Conservation (phyloP, 2,888 invertebrate genomes). For the Megalurothrips usitatus region DNA sequence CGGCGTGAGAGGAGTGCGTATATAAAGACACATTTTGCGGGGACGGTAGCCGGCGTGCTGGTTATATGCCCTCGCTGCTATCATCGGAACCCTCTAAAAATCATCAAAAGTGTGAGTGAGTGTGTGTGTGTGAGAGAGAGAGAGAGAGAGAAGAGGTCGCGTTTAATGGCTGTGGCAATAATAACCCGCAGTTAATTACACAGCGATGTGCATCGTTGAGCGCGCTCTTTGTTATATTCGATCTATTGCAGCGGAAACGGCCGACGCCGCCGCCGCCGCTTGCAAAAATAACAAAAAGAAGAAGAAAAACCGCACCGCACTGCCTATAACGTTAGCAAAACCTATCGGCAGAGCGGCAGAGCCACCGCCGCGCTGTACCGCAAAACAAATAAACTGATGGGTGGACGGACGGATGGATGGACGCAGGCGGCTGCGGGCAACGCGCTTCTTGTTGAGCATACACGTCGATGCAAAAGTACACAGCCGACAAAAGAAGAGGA, state of each 20-base stretch:
- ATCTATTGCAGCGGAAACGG: slow-evolving; percentile 16
- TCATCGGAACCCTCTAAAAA: neutral
- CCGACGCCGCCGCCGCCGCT: no score
- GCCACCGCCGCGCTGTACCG: neutral
- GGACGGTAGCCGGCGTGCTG: no score
- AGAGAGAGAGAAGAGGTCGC: neutral
- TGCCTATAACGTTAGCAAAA: neutral
- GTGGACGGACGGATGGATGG: no score
- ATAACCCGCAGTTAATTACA: neutral
- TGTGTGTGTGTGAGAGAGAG: neutral
- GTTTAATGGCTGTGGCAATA: neutral
- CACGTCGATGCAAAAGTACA: neutral
- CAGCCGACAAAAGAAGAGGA: no score
- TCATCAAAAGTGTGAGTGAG: neutral
- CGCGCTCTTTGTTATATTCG: neutral
- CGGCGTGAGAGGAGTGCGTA: no score
- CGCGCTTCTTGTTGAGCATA: slow-evolving; percentile 1
- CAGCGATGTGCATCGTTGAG: neutral
- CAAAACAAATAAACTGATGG: slow-evolving; percentile 4
- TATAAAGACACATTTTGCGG: no score
- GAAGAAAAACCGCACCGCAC: neutral
- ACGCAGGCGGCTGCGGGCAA: neutral
- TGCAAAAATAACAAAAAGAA: no score
- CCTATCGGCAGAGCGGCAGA: neutral
- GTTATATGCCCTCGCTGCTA: no score